Base-by-base conservation (phyloP, 2,113 vertebrate species). In the Nipponia nippon region DNA sequence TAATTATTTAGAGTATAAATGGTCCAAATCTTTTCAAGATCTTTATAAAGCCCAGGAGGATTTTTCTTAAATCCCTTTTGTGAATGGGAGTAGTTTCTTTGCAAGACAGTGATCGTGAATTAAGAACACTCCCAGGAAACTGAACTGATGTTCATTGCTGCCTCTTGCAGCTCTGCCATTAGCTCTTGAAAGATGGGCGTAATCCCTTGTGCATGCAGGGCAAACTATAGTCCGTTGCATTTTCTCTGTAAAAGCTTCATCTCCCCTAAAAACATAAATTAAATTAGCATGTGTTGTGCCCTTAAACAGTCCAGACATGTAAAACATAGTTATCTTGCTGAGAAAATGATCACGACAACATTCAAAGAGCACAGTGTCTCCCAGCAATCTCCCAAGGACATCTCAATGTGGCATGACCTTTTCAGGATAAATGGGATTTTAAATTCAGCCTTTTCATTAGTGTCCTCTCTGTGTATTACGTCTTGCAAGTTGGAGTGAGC, bases 341-440 rank as follows among this genome's bases (percentile, higher is more conserved):
- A 85, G 83, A 95, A 97, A 95, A 85, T 93, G 73, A 93, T 97
- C 83, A 82, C 9, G 34, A 82, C 87, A 89, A 63, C 83, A 94
- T 83, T 94, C 58, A 95, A 95, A 95, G 91, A 95, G 52, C 59
- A 46, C 42, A 55, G 47, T 91, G 90, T 97, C 89, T 98, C 83
- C 79, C 83, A 93, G 87, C 91, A 83, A 59, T 87, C 94, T 98
- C 88, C 76, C 83, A 96, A 93, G 95, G 92, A 93, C 84, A 69
- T 90, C 75, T 96, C 52, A 80, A 65, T 94, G 85, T 96, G 83
- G 72, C 89, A 40, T 85, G 92, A 97, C 97, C 95, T 97, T 98
- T 97, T 94, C 69, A 91, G 76, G 52, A 94, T 87, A 96, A 98
- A 97, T 97, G 90, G 91, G 92, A 95, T 97, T 98, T 98, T 87